Base-by-base conservation (phyloP, 2,797 vertebrate genomes). In the Muscicapa striata region DNA sequence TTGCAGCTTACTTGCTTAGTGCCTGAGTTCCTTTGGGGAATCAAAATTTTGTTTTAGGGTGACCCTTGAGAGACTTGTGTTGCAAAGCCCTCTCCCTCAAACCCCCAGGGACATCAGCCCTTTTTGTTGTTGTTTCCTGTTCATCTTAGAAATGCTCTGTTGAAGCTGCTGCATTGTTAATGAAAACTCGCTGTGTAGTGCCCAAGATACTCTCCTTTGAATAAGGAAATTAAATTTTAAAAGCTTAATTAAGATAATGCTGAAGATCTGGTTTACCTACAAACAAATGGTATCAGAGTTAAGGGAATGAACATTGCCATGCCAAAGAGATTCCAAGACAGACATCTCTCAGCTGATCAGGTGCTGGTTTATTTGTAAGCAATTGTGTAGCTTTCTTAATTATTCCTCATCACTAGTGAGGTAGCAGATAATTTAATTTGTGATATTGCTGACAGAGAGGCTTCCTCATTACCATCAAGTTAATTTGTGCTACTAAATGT, bases 151-250 rank as follows among this genome's bases (percentile, higher is more conserved):
- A 92, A 48, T 66, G 72, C 63, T 48, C 67, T 52, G 92, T 66
- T 84, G 49, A 94, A 95, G 55, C 81, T 88, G 51, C 79, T 96
- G 58, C 84, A 84, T 93, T 96, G 93, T 96, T 96, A 95, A 96
- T 95, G 94, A 82, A 94, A 94, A 82, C 61, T 78, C 1, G 2
- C 51, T 74, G 58, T 46, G 81, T 84, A 79, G 82, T 81, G 91
- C 89, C 94, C 93, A 77, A 94, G 67, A 92, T 59, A 78, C 80
- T 90, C 79, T 95, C 26, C 59, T 94, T 89, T 94, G 87, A 89
- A 92, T 95, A 93, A 92, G 73, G 74, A 93, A 94, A 96, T 93
- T 95, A 94, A 95, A 92, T 92, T 96, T 96, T 95, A 94, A 96
- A 94, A 88, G 59, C 89, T 86, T 97, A 96, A 96, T 96, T 92